Evolutionary conservation across 2,113 vertebrate genomes (phyloP), one percentile per base, ranked within the genome.

Genomic region (Promerops cafer): DNA sequence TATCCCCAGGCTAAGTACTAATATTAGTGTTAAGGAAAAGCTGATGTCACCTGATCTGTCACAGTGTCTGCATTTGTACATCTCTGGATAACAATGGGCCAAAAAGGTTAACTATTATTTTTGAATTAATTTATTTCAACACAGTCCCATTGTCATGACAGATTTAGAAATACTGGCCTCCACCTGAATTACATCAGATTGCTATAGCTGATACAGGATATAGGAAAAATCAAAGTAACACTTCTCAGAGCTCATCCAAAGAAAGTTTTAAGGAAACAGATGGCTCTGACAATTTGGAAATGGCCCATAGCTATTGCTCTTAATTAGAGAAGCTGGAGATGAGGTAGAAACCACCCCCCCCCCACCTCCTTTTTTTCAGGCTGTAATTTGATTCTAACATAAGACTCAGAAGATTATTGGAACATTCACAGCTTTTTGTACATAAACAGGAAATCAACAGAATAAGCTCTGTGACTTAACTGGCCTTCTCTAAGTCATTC

Each of bases 1-100:
- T 81, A 72, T 87, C 52, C 85, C 35, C 39, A 57, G 93, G 61
- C 57, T 79, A 92, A 84, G 39, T 89, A 59, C 88, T 92, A 91
- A 95, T 63, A 44, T 72, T 91, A 80, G 66, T 64, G 16, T 69
- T 93, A 77, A 92, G 89, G 91, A 80, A 94, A 96, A 92, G 22
- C 76, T 93, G 94, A 93, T 94, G 87, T 95, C 92, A 89, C 83
- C 57, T 93, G 83, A 84, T 90, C 78, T 83, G 85, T 76, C 24
- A 39, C 64, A 72, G 30, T 66, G 31, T 92, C 81, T 84, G 52
- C 52, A 79, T 78, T 39, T 88, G n/a, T 80, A 30, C 23, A 18
- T 81, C 76, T 64, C 88, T 90, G 37, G 15, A 37, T 70, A 74
- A 83, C 61, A 87, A 37, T 65, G 47, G 60, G 60, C 53, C 56